Evolutionary conservation across 2,797 vertebrate genomes (phyloP).

Genomic region (Enteromius argenteus): DNA sequence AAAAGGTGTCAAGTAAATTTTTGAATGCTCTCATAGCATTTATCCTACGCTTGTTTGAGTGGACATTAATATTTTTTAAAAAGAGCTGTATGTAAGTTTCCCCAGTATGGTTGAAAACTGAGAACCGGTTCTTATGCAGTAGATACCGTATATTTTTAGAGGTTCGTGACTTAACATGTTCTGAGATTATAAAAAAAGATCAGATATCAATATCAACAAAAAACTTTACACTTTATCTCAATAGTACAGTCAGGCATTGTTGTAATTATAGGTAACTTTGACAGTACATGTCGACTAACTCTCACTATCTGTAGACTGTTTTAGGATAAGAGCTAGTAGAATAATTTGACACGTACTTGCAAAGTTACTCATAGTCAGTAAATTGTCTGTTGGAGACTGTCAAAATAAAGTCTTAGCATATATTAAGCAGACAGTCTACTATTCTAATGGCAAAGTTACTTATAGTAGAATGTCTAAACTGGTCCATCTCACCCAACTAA

Average conservation of each 20-base stretch:
- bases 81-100: background rate
- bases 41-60: slow-evolving; percentile 35
- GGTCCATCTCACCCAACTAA: background rate
- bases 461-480: background rate
- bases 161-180: background rate
- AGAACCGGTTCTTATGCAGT: background rate
- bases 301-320: background rate
- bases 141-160: background rate
- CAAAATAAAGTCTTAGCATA: background rate
- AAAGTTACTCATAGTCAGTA: background rate
- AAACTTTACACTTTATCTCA: background rate
- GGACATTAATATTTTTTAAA: background rate
- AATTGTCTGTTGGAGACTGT: background rate
- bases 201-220: too few relatives aligned
- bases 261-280: background rate
- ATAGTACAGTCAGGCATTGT: too few relatives aligned
- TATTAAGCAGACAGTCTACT: background rate
- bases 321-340: background rate
- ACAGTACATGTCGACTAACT: background rate
- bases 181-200: background rate
- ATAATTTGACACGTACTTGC: background rate
- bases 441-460: background rate
- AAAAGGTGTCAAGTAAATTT: slow-evolving; percentile 44
- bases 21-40: slow-evolving; percentile 39
- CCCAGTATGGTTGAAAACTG: background rate